phyloP scores from a whole-genome alignment of 2,113 vertebrate genomes.

The Hydropotes inermis region DNA sequence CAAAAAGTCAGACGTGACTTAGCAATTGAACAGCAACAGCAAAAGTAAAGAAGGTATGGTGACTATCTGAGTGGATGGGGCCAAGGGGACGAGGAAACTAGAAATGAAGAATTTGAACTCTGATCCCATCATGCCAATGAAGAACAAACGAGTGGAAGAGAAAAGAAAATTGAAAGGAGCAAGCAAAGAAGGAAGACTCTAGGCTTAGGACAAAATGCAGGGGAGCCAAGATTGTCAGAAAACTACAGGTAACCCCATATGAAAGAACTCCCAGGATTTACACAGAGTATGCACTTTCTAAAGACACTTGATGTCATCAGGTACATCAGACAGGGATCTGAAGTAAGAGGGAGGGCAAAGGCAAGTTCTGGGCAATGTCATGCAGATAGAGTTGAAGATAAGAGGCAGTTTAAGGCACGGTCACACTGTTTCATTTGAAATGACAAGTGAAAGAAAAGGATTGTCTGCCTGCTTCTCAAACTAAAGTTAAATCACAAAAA shows the following conservation, averaged over 20 bases:
- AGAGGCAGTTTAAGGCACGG: background rate
- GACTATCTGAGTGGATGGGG: fast-evolving
- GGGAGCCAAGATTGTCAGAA: background rate
- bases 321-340: background rate
- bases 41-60: background rate
- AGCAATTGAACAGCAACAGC: background rate
- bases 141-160: background rate
- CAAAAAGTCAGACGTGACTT: background rate
- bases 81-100: background rate
- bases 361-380: conserved; percentile 33
- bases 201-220: background rate
- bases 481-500: conserved; percentile 6
- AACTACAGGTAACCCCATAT: background rate
- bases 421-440: conserved; percentile 43
- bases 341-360: conserved; percentile 14
- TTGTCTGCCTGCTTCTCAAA: background rate
- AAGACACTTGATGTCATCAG: conserved; percentile 46
- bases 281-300: conserved; percentile 66
- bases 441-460: background rate
- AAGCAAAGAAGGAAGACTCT: background rate
- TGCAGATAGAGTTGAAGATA: conserved; percentile 34
- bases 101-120: background rate
- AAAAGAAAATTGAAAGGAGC: background rate
- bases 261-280: background rate
- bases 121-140: background rate